Evolutionary conservation across 2,888 invertebrate species (phyloP).

Genomic region (Diachrysia chrysitis): DNA sequence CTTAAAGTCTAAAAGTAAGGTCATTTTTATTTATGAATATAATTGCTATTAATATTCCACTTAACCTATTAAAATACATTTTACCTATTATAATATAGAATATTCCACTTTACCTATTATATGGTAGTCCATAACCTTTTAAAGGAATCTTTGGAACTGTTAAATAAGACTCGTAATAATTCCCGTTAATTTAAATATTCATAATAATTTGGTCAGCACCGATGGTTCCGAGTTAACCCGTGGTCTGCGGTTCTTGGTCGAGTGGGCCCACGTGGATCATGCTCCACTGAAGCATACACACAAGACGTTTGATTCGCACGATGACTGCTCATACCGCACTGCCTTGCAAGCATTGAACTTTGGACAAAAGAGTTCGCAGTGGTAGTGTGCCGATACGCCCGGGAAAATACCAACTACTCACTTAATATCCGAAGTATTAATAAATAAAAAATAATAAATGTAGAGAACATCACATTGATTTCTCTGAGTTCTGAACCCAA

Average conservation of each 20-base stretch:
- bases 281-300: conserved; percentile 73
- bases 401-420: neutral
- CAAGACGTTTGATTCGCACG: conserved; percentile 65
- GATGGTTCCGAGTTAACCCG: neutral
- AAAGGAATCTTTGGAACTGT: too few species aligned
- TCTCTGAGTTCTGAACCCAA: too few species aligned
- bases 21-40: too few species aligned
- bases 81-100: too few species aligned
- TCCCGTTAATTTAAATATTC: neutral
- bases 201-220: neutral
- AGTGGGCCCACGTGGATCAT: conserved; percentile 69
- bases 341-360: conserved; percentile 6
- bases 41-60: too few species aligned
- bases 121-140: too few species aligned
- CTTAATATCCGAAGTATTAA: too few species aligned
- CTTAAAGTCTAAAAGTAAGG: too few species aligned
- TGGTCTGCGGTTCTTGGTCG: conserved; percentile 42
- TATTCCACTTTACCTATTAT: too few species aligned
- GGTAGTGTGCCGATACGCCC: neutral
- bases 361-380: neutral
- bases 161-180: neutral
- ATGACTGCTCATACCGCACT: conserved; percentile 60
- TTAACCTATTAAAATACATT: too few species aligned
- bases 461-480: too few species aligned
- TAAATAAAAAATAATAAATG: too few species aligned